Conservation (phyloP, 2,113 vertebrate species). For the Melanocharis versteri region DNA sequence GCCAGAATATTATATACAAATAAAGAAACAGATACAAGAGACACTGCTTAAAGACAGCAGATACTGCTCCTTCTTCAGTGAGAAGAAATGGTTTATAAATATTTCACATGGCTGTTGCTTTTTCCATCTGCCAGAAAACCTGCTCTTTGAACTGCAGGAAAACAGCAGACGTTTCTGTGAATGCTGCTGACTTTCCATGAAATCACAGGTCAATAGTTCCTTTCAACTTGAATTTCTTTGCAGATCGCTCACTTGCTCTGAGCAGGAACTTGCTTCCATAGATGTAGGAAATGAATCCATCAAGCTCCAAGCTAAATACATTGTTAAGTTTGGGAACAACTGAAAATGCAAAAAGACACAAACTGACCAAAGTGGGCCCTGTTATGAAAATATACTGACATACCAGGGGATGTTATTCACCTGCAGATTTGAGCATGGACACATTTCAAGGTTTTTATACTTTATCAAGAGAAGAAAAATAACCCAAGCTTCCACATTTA, state of each 20-base stretch:
- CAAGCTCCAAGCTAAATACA: conserved; percentile 85
- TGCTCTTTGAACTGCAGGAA: background rate
- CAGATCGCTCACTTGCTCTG: conserved; percentile 88
- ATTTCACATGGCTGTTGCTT: background rate
- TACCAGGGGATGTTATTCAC: background rate
- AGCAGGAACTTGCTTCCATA: conserved; percentile 91
- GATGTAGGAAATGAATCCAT: conserved; percentile 90
- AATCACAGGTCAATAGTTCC: conserved; percentile 88
- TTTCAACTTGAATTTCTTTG: conserved; percentile 91
- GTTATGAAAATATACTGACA: background rate
- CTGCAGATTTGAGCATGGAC: background rate
- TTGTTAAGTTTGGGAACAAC: conserved; percentile 91
- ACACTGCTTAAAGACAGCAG: background rate
- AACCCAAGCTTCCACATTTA: background rate
- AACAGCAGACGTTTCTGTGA: background rate
- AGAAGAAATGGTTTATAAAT: background rate
- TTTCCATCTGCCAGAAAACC: background rate
- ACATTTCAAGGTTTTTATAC: background rate
- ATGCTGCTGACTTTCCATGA: background rate
- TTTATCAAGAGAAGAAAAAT: background rate
- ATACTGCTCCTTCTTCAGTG: background rate
- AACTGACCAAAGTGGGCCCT: background rate
- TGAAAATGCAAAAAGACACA: conserved; percentile 41
- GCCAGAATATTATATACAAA: background rate
- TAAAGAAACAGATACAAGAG: background rate